phyloP scores from a whole-genome alignment of 1,140 invertebrate species.

The Bombus cullumanus region DNA sequence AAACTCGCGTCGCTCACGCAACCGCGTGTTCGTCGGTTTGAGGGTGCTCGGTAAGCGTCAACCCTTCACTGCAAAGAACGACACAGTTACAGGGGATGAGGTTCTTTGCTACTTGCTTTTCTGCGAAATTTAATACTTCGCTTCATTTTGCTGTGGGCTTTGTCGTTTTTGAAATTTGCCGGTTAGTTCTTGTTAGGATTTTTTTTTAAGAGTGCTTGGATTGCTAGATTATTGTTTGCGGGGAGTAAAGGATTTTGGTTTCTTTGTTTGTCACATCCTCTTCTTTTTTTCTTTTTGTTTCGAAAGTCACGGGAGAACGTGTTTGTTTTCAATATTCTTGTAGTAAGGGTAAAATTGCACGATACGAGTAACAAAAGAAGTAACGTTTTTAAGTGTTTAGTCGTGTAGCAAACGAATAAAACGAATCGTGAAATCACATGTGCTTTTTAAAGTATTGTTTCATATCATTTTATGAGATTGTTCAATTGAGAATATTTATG shows the following conservation, averaged over 20 bases:
- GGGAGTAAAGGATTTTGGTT: too few species aligned
- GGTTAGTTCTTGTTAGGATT: neutral
- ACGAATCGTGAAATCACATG: neutral
- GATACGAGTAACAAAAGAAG: too few species aligned
- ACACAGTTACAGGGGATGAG: neutral
- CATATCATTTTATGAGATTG: neutral
- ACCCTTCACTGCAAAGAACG: conserved; percentile 30
- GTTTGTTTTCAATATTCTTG: too few species aligned
- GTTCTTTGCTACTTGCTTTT: neutral
- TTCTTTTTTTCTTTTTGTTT: too few species aligned
- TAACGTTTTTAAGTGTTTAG: too few species aligned
- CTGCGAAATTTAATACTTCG: neutral
- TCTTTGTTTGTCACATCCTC: too few species aligned
- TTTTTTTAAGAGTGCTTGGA: too few species aligned
- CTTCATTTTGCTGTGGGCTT: neutral
- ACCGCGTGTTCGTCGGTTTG: conserved; percentile 8
- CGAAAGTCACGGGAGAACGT: too few species aligned
- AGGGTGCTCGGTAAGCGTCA: conserved; percentile 34
- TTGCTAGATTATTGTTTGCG: too few species aligned
- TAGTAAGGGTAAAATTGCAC: too few species aligned
- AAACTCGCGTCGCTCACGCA: neutral
- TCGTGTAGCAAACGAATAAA: too few species aligned
- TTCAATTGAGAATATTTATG: neutral
- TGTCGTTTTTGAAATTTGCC: too few species aligned
- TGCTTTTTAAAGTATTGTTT: neutral